phyloP scores from a whole-genome alignment of 2,113 vertebrate species.

The Percina caprodes region DNA sequence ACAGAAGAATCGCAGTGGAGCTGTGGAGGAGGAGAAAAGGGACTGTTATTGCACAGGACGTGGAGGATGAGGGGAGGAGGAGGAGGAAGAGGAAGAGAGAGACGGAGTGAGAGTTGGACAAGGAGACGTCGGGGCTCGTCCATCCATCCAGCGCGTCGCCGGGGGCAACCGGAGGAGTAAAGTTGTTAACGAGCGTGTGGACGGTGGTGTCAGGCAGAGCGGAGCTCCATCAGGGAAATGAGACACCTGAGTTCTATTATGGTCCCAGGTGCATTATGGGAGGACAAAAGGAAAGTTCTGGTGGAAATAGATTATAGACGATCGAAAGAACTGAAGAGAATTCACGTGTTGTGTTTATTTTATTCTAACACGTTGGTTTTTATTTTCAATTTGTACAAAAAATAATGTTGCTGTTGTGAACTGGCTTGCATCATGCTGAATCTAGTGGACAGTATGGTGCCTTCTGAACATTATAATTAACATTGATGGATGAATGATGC shows the following conservation, averaged over 20 bases:
- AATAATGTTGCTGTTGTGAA: neutral
- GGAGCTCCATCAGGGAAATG: conserved; percentile 84
- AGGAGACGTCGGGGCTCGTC: conserved; percentile 67
- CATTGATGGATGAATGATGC: neutral
- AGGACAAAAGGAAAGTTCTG: conserved; percentile 76
- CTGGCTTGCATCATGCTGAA: neutral
- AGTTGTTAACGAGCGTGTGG: conserved; percentile 84
- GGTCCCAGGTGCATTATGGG: conserved; percentile 80
- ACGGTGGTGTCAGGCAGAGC: conserved; percentile 78
- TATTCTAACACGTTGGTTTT: neutral
- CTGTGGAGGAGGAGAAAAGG: conserved; percentile 40
- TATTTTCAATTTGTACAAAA: neutral
- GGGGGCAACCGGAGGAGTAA: conserved; percentile 73
- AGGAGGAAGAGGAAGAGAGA: conserved; percentile 52
- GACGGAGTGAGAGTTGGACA: conserved; percentile 64
- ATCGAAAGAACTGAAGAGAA: conserved; percentile 44
- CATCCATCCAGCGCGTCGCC: conserved; percentile 71
- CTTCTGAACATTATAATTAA: neutral
- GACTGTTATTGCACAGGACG: conserved; percentile 17
- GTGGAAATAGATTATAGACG: conserved; percentile 74
- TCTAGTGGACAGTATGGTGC: neutral
- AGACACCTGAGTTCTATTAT: conserved; percentile 73
- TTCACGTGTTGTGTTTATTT: conserved; percentile 34
- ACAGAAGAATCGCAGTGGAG: conserved; percentile 16
- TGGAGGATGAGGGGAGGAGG: conserved; percentile 24